Evolutionary conservation across 2,888 invertebrate species (phyloP).

Genomic region (Adineta ricciae): DNA sequence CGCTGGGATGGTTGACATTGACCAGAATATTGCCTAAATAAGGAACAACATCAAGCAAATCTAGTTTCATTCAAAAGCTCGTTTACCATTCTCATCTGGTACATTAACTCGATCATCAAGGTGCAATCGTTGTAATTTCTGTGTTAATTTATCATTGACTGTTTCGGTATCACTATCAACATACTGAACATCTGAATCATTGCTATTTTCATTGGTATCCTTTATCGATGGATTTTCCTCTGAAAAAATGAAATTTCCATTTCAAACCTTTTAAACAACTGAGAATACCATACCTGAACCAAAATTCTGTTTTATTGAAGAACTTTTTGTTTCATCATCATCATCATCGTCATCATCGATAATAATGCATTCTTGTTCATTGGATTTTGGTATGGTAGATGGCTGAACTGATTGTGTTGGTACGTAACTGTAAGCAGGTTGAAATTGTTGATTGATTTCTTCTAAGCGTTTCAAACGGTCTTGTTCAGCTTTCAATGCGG

Average conservation of each 20-base stretch:
- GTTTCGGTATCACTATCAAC: neutral
- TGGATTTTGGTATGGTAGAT: neutral
- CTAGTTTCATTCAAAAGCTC: no score
- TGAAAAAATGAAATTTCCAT: neutral
- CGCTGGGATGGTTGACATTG: constrained; percentile 80
- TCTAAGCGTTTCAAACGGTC: neutral
- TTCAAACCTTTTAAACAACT: neutral
- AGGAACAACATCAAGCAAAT: no score
- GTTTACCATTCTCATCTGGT: constrained; percentile 20
- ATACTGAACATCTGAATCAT: constrained; percentile 12
- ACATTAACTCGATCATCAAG: constrained; percentile 8
- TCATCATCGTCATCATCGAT: neutral
- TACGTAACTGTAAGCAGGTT: neutral
- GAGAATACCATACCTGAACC: neutral
- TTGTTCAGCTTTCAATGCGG: constrained; percentile 13
- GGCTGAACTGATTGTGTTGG: neutral
- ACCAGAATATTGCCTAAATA: constrained; percentile 70
- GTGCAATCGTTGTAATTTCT: constrained; percentile 17
- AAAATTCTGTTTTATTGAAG: neutral
- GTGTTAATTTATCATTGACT: neutral
- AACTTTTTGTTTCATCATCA: neutral
- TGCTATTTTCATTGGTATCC: neutral
- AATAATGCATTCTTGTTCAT: constrained; percentile 5
- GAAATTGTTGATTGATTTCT: neutral
- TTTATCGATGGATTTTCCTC: neutral